Percentiles rank a stretch among this genome's conserved stretches.
Evolutionary conservation across 2,113 vertebrate genomes (phyloP).

Genomic region (Lota lota): DNA sequence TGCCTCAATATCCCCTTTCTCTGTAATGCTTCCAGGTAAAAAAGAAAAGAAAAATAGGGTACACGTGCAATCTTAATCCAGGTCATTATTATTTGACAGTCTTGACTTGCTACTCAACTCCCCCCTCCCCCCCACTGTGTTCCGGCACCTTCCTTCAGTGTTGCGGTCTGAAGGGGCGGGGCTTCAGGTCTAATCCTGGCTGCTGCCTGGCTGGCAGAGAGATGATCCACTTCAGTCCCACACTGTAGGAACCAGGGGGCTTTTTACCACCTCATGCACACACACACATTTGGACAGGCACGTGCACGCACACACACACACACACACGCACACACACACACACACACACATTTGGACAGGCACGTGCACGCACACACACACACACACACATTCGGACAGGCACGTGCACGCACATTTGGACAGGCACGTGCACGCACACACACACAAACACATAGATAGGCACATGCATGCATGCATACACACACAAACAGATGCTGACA

Average conservation of each 20-base stretch:
- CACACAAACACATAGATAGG: too few relatives aligned
- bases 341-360: too few relatives aligned
- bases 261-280: conserved; percentile 7
- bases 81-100: not conserved
- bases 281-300: too few relatives aligned
- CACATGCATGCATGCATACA: too few relatives aligned
- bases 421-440: too few relatives aligned
- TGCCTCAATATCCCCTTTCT: not conserved
- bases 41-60: too few relatives aligned
- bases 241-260: conserved; percentile 32
- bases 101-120: not conserved
- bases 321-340: not conserved
- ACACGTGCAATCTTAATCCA: conserved; percentile 22
- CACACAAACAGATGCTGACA: too few relatives aligned
- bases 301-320: not conserved
- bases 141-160: conserved; percentile 11
- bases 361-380: too few relatives aligned
- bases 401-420: too few relatives aligned
- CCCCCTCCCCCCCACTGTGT: not conserved
- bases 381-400: too few relatives aligned
- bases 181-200: conserved; percentile 33
- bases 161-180: conserved; percentile 36
- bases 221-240: conserved; percentile 59
- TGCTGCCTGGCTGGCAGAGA: conserved; percentile 48
- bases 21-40: not conserved